Evolutionary conservation across 2,113 vertebrate species (phyloP).

Genomic region (Brachyhypopomus gauderio): DNA sequence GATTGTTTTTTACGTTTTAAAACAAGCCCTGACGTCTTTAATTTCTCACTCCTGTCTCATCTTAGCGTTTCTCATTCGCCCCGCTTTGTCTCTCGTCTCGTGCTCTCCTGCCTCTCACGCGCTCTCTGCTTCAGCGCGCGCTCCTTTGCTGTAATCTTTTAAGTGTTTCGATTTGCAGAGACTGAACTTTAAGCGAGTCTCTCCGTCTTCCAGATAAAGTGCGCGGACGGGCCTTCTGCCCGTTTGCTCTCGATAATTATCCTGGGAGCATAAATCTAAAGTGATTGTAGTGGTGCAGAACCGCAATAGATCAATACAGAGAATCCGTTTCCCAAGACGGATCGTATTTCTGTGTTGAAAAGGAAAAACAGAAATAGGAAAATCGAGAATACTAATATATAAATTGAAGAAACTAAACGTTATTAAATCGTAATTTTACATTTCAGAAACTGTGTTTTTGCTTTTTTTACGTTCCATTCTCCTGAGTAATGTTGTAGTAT

Average conservation of each 20-base stretch:
- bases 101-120: neutral
- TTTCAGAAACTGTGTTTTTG: neutral
- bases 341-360: neutral
- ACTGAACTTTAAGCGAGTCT: conserved; percentile 60
- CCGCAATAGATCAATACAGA: conserved; percentile 39
- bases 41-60: conserved; percentile 11
- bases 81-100: neutral
- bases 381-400: neutral
- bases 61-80: neutral
- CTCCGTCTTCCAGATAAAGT: neutral
- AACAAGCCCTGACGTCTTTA: neutral
- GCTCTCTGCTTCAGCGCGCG: neutral
- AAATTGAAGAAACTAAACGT: neutral
- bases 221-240: too few relatives aligned
- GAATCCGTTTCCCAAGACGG: conserved; percentile 1
- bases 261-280: conserved; percentile 6
- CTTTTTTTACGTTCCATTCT: neutral
- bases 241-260: neutral
- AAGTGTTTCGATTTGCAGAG: conserved; percentile 84
- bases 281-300: neutral
- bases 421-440: neutral
- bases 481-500: neutral
- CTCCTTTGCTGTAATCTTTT: conserved; percentile 51
- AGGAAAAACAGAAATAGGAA: conserved; percentile 7
- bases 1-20: neutral